Evolutionary conservation across 2,797 vertebrate genomes (phyloP), one percentile per base, ranked within the genome.

Genomic region (Diplodus sargus): DNA sequence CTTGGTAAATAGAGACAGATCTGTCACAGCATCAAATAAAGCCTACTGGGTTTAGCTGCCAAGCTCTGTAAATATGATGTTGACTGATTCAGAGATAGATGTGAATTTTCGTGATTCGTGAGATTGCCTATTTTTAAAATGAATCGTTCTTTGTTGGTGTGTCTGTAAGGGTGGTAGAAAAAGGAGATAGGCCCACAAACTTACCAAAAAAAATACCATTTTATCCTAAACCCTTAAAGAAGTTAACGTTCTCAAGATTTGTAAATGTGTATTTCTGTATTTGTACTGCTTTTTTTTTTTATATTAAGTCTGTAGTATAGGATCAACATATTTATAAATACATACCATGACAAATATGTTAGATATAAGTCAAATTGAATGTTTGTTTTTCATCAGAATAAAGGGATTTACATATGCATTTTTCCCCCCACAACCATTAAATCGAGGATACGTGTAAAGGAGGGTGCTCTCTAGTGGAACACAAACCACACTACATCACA

Each of bases 221-320:
- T 70, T 76, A 11, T 67, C 56, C 12, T 4, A 30, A 49, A 53
- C 51, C 39, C 43, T 34, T 62, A 56, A 63, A 64, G 72, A 63
- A 77, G 43, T 76, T 84, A 79, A 83, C 84, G 75, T 89, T 87
- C 81, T 87, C 74, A 90, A 89, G 81, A 88, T 79, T 75, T 96
- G 92, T 96, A 95, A 89, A 96, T 94, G 91, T 96, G 95, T 95
- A 94, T 89, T 91, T 86, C 85, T 94, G 91, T 94, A 94, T 91
- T 94, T 91, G 90, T 89, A 91, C 91, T 95, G 92, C 94, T 95
- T 91, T 85, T 91, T n/a, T n/a, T n/a, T n/a, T n/a, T n/a, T n/a
- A n/a, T n/a, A n/a, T 87, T 58, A 67, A 30, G 64, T 70, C 23
- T 79, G 91, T 95, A 91, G 93, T 95, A 96, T 93, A 96, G 93